Evolutionary conservation across 2,888 invertebrate species (phyloP), one percentile per base, ranked within the genome.

Genomic region (Lepeophtheirus nordmannii): DNA sequence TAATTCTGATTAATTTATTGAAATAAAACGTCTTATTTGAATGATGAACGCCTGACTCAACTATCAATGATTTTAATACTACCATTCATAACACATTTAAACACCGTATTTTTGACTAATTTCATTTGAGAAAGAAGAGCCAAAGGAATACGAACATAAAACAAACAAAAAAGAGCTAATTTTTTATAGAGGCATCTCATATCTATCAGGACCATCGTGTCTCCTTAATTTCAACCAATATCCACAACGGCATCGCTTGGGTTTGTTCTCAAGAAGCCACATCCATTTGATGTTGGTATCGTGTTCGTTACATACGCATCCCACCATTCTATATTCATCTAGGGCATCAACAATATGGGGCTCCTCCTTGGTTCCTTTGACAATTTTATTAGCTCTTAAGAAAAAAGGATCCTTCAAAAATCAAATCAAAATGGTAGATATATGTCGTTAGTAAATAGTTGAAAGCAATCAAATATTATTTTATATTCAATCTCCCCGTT

Each of bases 301-400:
- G 74, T 96, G 96, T 77, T 93, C 92, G 77, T 96, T 91, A 76
- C 96, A 97, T 76, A 94, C 83, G 78, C 97, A 97, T 69, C 96
- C 96, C 70, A 97, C 84, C 71, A 96, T 82, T 72, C 96, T 85
- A 67, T 87, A 85, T 66, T 89, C 87, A 71, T 86, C 89, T 72
- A 87, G 86, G 65, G 94, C 93, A 68, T 92, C 91, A 72, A 97
- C 86, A 70, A 89, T 78, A 71, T 88, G 94, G 67, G 96, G 96
- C 70, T 81, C 79, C 39, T 85, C 87, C 74, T 86, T 85, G 68
- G 93, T 89, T 71, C 93, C 87, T 60, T 74, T 81, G 0, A 85
- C 84, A 71, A 89, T 83, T 77, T 88, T 87, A 71, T 85, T 76
- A 1, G 87, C 84, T 78, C 86, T 86, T 82, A 90, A 82, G 77